Evolutionary conservation across 2,113 vertebrate species (phyloP).

Genomic region (Dasypus novemcinctus): DNA sequence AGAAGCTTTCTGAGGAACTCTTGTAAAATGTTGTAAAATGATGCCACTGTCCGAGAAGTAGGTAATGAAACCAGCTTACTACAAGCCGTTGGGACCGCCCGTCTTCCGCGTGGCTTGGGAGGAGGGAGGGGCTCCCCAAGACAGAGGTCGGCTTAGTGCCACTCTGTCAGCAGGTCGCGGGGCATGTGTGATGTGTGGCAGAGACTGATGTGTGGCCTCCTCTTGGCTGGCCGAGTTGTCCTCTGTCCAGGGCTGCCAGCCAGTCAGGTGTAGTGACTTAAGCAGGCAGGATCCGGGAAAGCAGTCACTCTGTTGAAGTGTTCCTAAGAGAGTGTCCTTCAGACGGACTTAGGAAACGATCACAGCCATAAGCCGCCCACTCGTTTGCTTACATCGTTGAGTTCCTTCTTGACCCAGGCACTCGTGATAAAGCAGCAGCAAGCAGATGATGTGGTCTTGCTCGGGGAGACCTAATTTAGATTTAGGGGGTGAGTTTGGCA

Average conservation of each 20-base stretch:
- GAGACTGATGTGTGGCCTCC: background rate
- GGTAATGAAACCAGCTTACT: background rate
- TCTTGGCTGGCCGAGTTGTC: background rate
- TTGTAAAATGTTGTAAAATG: background rate
- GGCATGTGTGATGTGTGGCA: no score
- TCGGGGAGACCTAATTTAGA: background rate
- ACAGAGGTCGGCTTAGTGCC: background rate
- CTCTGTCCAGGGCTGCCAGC: background rate
- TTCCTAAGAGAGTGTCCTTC: background rate
- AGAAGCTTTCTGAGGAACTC: background rate
- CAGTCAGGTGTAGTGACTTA: background rate
- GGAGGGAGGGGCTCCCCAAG: background rate
- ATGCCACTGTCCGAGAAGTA: background rate
- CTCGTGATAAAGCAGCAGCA: background rate
- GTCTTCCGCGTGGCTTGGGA: background rate
- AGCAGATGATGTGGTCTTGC: background rate
- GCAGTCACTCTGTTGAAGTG: background rate
- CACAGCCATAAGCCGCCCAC: background rate
- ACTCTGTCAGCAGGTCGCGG: fast-evolving
- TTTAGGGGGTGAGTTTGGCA: background rate
- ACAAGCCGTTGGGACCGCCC: fast-evolving
- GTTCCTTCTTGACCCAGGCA: background rate
- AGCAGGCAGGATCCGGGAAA: background rate
- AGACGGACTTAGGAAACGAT: background rate
- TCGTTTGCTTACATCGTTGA: background rate